These are phyloP conservation scores for Callimorpha dominula DNA, from an alignment of 2,888 invertebrate genomes.

Conservation along the genomic window DNA sequence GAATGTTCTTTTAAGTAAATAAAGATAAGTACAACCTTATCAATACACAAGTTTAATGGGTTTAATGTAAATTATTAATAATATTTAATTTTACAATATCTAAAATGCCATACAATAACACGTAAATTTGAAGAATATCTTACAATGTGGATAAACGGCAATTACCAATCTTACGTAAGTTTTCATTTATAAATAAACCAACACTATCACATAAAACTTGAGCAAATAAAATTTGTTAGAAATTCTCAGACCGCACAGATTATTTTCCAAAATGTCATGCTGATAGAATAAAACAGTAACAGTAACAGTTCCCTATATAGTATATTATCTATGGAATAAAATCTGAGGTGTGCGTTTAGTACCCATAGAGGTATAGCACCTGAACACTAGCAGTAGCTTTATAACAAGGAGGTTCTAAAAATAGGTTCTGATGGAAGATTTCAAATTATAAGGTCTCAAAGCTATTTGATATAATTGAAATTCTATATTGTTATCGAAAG, in stretches of 20 bases:
- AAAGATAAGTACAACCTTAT: too few relatives aligned
- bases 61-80: background rate
- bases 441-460: constrained; percentile 19
- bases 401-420: background rate
- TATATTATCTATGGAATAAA: too few relatives aligned
- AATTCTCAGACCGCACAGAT: constrained; percentile 28
- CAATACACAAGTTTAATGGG: too few relatives aligned
- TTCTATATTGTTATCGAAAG: constrained; percentile 23
- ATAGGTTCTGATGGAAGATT: background rate
- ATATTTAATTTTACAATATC: background rate
- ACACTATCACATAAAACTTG: constrained; percentile 37
- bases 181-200: constrained; percentile 42
- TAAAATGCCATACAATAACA: background rate
- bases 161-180: constrained; percentile 31
- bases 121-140: background rate
- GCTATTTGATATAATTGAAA: constrained; percentile 32
- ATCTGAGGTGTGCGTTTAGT: constrained; percentile 4
- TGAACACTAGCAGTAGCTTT: too few relatives aligned
- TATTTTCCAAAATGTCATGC: constrained; percentile 40
- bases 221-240: constrained; percentile 35
- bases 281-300: too few relatives aligned
- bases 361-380: background rate
- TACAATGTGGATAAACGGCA: background rate
- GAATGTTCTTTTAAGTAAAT: background rate
- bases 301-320: too few relatives aligned